Base-by-base conservation (phyloP, 2,888 invertebrate species). In the Pseudanteris insignis region DNA sequence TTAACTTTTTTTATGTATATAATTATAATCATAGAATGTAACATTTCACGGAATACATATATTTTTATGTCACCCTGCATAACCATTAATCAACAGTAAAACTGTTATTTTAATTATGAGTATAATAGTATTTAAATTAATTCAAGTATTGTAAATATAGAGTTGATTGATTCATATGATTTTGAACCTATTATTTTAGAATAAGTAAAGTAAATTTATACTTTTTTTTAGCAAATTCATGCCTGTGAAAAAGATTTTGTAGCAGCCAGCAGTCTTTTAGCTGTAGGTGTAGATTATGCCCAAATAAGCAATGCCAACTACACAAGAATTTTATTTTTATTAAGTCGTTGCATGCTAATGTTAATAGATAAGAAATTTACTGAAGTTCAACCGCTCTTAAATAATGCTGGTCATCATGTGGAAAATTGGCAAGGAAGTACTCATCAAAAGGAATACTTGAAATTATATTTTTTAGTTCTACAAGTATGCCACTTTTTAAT, bases 401-500 rank as follows among this genome's bases (percentile, higher is more conserved):
- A 91, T 72, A 89, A 92, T 76, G 94, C 95, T 0, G 92, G 94
- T 9, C 90, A 91, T 73, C 85, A 95, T 55, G 92, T 98, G 12
- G 96, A 97, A 79, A 88, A 89, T 51, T 94, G 94, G 88, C 88
- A 89, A 38, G 92, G 92, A 21, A 92, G 90, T 79, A 86, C 87
- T 0, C 90, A 93, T 75, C 95, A 96, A 78, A 96, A 96, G 77
- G 97, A 97, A 81, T 95, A 96, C 75, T 85, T 98, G 2, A 94
- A 94, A 84, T 92, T 94, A 1, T 99, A 95, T 83, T 96, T 94
- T 81, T 85, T 97, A 66, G 94, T 98, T 13, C 83, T 98, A 67
- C 96, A 94, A 86, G 94, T 98, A 46, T 96, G 95, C 78, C 95
- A 96, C 82, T 96, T 92, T 81, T 84, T 98, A 65, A 94, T 96